Conservation (phyloP, 2,113 vertebrate species). For the Nycticorax nycticorax region DNA sequence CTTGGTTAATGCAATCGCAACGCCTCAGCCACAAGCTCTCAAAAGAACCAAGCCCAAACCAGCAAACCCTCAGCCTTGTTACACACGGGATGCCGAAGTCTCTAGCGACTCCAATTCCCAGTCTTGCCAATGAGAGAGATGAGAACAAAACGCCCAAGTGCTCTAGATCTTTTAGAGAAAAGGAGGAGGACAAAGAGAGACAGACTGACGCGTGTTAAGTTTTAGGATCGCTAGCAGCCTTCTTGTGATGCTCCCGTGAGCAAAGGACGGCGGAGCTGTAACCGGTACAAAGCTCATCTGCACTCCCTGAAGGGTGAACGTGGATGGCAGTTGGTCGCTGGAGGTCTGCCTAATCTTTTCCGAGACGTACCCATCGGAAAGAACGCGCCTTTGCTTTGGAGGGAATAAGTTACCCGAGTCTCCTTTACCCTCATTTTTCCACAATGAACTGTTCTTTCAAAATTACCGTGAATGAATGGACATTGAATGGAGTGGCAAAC, state of each 20-base stretch:
- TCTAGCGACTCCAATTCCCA: not conserved
- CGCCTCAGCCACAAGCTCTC: not conserved
- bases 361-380: not conserved
- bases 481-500: not conserved
- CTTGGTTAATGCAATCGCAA: rapidly evolving
- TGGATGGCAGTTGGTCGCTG: not conserved
- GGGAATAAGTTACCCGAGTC: not conserved
- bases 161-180: not conserved
- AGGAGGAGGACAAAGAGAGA: no score
- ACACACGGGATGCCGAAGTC: not conserved
- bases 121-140: not conserved
- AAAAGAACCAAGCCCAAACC: not conserved
- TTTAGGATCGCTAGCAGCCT: not conserved
- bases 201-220: no score
- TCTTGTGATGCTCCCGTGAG: not conserved
- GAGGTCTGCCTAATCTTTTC: not conserved
- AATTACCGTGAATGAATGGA: not conserved
- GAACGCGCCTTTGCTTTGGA: not conserved
- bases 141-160: not conserved
- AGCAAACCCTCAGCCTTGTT: not conserved
- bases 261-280: not conserved
- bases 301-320: not conserved
- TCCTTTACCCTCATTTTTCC: not conserved
- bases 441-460: not conserved
- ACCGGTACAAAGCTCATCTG: not conserved